A percentile compares a stretch with the other conserved stretches of the same genome.
Evolutionary conservation across 2,797 vertebrate genomes (phyloP).

Genomic region (Sternarchorhynchus goeldii): DNA sequence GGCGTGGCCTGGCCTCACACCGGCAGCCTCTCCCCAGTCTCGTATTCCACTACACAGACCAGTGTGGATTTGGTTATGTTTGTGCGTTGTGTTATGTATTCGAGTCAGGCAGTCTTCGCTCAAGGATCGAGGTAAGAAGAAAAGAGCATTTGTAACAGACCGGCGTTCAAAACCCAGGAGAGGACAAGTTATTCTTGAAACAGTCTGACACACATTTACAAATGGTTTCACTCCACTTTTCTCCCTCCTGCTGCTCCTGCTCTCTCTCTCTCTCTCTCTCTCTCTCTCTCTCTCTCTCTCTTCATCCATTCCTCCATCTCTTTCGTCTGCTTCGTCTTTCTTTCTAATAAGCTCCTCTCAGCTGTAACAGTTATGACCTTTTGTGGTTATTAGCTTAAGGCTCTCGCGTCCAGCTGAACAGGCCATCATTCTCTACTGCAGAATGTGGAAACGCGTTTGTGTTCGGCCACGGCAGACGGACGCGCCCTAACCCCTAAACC

Average conservation of each 20-base stretch:
- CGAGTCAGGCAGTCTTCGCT: neutral
- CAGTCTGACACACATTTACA: slow-evolving; percentile 41
- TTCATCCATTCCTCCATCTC: neutral
- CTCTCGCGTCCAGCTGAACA: slow-evolving; percentile 53
- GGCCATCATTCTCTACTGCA: slow-evolving; percentile 33
- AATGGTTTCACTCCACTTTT: slow-evolving; percentile 39
- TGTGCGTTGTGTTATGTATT: neutral
- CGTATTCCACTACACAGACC: slow-evolving; percentile 18
- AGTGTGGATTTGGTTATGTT: neutral
- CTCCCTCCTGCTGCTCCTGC: neutral
- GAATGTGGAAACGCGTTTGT: slow-evolving; percentile 26
- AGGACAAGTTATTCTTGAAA: slow-evolving; percentile 34
- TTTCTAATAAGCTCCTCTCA: slow-evolving; percentile 61
- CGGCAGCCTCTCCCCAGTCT: neutral
- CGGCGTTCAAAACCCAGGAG: slow-evolving; percentile 25
- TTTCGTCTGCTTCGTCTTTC: slow-evolving; percentile 29
- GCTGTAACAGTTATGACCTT: slow-evolving; percentile 67
- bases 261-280: slow-evolving; percentile 35
- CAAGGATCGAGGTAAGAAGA: neutral
- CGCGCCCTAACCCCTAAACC: neutral
- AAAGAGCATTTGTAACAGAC: slow-evolving; percentile 8
- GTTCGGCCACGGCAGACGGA: neutral
- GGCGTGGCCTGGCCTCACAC: slow-evolving; percentile 40
- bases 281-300: slow-evolving; percentile 43
- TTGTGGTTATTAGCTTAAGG: slow-evolving; percentile 61